A percentile compares a stretch with the other conserved stretches of the same genome.
These are phyloP conservation scores for Drosophila ercepeae DNA, from an alignment of 1,140 invertebrate genomes.

Conservation along the genomic window DNA sequence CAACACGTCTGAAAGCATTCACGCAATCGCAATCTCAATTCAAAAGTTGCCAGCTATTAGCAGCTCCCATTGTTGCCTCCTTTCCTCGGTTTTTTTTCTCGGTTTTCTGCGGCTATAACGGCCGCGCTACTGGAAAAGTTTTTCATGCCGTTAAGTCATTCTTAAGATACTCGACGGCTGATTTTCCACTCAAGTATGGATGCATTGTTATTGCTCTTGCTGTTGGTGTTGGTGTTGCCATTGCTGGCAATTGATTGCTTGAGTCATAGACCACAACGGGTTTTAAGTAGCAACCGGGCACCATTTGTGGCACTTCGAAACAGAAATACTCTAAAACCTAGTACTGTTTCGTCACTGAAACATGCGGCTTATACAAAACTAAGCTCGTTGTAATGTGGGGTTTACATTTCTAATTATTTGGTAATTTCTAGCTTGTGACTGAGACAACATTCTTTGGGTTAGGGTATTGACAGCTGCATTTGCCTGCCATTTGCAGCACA, in stretches of 20 bases:
- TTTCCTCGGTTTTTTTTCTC: conserved; percentile 23
- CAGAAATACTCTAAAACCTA: conserved; percentile 4
- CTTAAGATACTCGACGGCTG: conserved; percentile 72
- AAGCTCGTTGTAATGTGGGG: neutral
- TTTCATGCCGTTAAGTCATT: conserved; percentile 77
- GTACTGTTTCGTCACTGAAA: neutral
- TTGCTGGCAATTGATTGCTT: conserved; percentile 74
- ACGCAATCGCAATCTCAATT: conserved; percentile 52
- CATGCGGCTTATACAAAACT: neutral
- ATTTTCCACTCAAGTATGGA: conserved; percentile 65
- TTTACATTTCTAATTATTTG: neutral
- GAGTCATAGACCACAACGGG: conserved; percentile 75
- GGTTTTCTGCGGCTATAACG: neutral
- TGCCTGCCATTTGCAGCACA: conserved; percentile 20
- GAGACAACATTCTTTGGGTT: neutral
- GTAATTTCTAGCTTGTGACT: neutral
- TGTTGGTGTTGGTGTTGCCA: conserved; percentile 24
- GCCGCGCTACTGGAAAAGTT: conserved; percentile 33
- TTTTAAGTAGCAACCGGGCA: conserved; percentile 27
- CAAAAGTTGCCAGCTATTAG: conserved; percentile 66
- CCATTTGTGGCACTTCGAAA: neutral
- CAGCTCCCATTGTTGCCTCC: conserved; percentile 55
- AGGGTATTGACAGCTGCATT: conserved; percentile 12
- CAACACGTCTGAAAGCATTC: conserved; percentile 66
- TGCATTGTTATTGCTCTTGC: no score